Conservation (phyloP, 2,797 vertebrate genomes). For the Philypnodon macrostomus region DNA sequence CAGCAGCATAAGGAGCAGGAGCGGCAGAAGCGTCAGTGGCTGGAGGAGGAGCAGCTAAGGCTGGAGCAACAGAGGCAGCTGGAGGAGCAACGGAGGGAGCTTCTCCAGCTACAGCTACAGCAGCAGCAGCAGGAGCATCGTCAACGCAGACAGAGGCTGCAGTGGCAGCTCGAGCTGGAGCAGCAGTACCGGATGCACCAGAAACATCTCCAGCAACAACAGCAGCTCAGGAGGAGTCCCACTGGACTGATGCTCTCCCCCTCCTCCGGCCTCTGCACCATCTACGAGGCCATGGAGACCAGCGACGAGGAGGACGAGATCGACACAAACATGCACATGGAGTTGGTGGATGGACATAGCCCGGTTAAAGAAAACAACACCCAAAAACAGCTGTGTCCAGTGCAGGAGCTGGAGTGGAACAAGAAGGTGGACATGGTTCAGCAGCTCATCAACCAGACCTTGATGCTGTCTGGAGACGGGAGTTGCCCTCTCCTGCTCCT, state of each 20-base stretch:
- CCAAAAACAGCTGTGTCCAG: slow-evolving; percentile 39
- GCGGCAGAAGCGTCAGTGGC: slow-evolving; percentile 64
- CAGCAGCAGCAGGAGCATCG: slow-evolving; percentile 71
- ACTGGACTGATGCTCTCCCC: slow-evolving; percentile 71
- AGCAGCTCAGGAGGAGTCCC: slow-evolving; percentile 63
- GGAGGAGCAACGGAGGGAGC: slow-evolving; percentile 72
- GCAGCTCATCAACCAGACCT: slow-evolving; percentile 85
- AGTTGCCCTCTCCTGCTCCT: slow-evolving; percentile 72
- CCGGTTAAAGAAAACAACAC: slow-evolving; percentile 2
- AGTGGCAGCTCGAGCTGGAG: slow-evolving; percentile 73
- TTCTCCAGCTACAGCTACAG: slow-evolving; percentile 72
- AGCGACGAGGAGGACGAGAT: slow-evolving; percentile 72
- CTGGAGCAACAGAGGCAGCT: slow-evolving; percentile 70
- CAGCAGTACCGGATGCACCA: slow-evolving; percentile 74
- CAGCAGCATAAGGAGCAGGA: slow-evolving; percentile 65
- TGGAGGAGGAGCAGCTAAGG: slow-evolving; percentile 66
- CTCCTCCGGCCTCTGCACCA: slow-evolving; percentile 85
- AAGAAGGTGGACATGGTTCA: slow-evolving; percentile 82
- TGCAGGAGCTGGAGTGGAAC: slow-evolving; percentile 72
- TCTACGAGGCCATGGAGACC: slow-evolving; percentile 87
- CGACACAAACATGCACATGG: slow-evolving; percentile 32
- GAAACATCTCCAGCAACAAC: slow-evolving; percentile 68
- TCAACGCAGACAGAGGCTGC: slow-evolving; percentile 67
- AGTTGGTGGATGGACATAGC: slow-evolving; percentile 5
- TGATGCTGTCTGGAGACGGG: slow-evolving; percentile 76